Base-by-base conservation (phyloP, 2,113 vertebrate species). In the Pachypanchax playfairii region DNA sequence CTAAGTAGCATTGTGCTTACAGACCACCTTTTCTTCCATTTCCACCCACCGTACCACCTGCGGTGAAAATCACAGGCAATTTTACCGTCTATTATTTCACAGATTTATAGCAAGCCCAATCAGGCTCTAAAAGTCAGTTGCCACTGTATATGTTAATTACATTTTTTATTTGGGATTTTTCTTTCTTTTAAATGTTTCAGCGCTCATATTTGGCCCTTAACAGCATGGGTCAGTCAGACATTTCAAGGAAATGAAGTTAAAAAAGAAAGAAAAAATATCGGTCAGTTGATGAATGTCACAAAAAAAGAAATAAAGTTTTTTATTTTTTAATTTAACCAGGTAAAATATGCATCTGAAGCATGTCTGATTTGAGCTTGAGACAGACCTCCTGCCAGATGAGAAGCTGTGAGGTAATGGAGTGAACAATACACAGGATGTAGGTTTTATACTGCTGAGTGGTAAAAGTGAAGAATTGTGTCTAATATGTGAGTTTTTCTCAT, bases 21-120 rank as follows among this genome's bases (percentile, higher is more conserved):
- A 85, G 70, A 62, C 74, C 74, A 39, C 60, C 64, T 28, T 75
- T 57, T 18, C 18, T 1, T 48, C 68, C 47, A 69, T 57, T 76
- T 85, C 79, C 70, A 74, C 77, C 69, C 64, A 79, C 73, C 71
- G 49, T 57, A 76, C 73, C 86, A 79, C 86, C 83, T 74, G 81
- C 24, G 36, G 85, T 38, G 75, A 79, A 83, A 86, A 87, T 79
- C 71, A 84, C 70, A 33, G 41, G 55, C 79, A 82, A 82, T 77
- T 67, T 79, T 36, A 52, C 31, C 33, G 26, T 53, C 77, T 64
- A 75, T 80, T 82, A 81, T 82, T 77, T 70, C 71, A 54, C 65
- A 41, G 47, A 61, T 75, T 60, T 61, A 78, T 63, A 39, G 53
- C 49, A 58, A 74, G 70, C 65, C 72, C 67, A 77, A 66, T 79